Conservation (phyloP, 23 tunicate species). For the Trididemnum miniatum region DNA sequence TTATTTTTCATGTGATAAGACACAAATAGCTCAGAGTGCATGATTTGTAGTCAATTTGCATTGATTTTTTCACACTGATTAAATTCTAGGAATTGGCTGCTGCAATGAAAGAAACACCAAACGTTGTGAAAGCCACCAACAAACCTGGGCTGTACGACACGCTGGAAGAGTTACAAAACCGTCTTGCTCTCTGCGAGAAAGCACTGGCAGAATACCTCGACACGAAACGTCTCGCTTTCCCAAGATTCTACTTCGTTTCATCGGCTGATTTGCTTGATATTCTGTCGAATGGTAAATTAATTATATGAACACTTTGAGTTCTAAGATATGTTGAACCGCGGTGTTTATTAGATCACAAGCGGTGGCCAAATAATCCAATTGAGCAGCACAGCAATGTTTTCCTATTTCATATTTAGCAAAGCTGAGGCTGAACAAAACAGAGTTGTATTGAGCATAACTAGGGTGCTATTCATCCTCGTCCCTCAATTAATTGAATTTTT, state of each 20-base stretch:
- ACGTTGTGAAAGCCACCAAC: slow-evolving; percentile 96
- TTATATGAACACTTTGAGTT: no score
- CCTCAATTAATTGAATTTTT: no score
- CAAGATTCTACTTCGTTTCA: slow-evolving; percentile 96
- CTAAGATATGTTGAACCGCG: no score
- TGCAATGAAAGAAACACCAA: slow-evolving; percentile 73
- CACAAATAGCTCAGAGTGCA: background rate
- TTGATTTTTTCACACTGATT: no score
- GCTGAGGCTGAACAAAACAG: no score
- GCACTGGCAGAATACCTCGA: slow-evolving; percentile 99
- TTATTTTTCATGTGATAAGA: no score
- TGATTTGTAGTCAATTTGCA: background rate
- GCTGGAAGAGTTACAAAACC: slow-evolving; percentile 87
- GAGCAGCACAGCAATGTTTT: no score
- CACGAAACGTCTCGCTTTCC: slow-evolving; percentile 97
- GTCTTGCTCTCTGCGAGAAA: slow-evolving; percentile 95
- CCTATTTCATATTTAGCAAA: no score
- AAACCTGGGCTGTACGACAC: slow-evolving; percentile 76
- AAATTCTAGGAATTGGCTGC: slow-evolving; percentile 69
- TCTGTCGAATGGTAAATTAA: slow-evolving; percentile 94
- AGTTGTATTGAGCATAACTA: no score
- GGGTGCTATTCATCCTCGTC: no score
- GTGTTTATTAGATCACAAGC: no score
- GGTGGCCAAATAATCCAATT: no score
- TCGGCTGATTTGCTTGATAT: slow-evolving; percentile 96